These are phyloP conservation scores for Oncorhynchus keta DNA, from an alignment of 2,113 vertebrate genomes.

Conservation along the genomic window DNA sequence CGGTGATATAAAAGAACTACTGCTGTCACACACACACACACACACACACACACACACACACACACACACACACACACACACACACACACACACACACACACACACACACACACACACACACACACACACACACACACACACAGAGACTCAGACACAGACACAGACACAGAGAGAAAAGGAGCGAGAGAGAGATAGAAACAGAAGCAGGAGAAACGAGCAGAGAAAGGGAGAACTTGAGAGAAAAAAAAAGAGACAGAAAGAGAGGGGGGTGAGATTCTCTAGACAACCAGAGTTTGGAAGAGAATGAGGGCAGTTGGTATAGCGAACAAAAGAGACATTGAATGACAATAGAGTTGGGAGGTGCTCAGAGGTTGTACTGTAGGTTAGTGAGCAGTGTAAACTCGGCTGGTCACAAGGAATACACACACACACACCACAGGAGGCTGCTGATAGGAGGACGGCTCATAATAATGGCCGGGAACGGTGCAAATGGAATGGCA, in stretches of 20 bases:
- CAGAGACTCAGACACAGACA: background rate
- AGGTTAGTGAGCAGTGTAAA: background rate
- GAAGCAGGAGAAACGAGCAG: background rate
- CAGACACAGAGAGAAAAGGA: background rate
- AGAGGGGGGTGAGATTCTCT: background rate
- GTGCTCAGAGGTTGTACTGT: background rate
- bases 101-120: constrained; percentile 12
- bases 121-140: background rate
- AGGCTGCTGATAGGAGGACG: too few relatives aligned
- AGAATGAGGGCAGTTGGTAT: background rate
- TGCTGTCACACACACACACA: background rate
- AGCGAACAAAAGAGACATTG: background rate
- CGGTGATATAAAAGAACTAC: background rate
- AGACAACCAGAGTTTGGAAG: background rate
- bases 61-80: background rate
- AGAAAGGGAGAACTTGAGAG: background rate
- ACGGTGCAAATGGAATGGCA: too few relatives aligned
- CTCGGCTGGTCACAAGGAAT: background rate
- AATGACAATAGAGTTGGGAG: background rate
- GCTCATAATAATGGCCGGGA: too few relatives aligned
- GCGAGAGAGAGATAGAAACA: background rate
- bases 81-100: background rate
- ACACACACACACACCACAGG: background rate
- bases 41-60: constrained; percentile 12
- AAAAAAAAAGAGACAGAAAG: background rate